These are phyloP conservation scores for Muscina levida DNA, from an alignment of 2,888 invertebrate genomes.

Conservation along the genomic window DNA sequence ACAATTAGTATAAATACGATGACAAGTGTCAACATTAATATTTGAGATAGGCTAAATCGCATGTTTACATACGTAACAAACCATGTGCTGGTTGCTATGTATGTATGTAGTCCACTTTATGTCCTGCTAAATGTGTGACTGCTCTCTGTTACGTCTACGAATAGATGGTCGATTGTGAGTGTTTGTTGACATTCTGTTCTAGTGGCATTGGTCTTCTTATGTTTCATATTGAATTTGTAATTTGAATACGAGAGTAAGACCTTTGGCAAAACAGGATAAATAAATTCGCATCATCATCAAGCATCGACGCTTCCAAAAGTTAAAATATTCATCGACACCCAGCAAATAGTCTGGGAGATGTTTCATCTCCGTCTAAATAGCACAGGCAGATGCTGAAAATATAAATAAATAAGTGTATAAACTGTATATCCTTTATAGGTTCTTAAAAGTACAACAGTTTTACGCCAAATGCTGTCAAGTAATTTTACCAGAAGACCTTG, in stretches of 20 bases:
- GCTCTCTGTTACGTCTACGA: not conserved
- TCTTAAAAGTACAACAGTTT: no score
- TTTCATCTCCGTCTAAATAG: no score
- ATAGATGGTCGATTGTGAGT: not conserved
- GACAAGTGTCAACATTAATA: conserved; percentile 28
- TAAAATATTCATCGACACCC: no score
- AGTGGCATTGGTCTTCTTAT: not conserved
- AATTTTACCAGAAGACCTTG: no score
- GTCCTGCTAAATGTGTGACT: not conserved
- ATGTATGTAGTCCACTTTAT: not conserved
- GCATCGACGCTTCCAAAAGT: no score
- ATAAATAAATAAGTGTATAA: no score
- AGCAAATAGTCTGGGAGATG: no score
- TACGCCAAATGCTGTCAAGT: no score
- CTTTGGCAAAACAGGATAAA: not conserved
- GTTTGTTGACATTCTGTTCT: not conserved
- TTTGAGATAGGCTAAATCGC: conserved; percentile 16
- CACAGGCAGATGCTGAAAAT: no score
- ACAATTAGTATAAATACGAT: conserved; percentile 36
- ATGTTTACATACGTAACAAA: conserved; percentile 7
- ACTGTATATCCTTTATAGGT: no score
- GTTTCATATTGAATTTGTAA: conserved; percentile 15
- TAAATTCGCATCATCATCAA: no score
- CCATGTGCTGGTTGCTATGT: not conserved
- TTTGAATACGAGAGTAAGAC: conserved; percentile 4